These are phyloP conservation scores for Empis livida DNA, from an alignment of 2,888 invertebrate species.

Conservation along the genomic window DNA sequence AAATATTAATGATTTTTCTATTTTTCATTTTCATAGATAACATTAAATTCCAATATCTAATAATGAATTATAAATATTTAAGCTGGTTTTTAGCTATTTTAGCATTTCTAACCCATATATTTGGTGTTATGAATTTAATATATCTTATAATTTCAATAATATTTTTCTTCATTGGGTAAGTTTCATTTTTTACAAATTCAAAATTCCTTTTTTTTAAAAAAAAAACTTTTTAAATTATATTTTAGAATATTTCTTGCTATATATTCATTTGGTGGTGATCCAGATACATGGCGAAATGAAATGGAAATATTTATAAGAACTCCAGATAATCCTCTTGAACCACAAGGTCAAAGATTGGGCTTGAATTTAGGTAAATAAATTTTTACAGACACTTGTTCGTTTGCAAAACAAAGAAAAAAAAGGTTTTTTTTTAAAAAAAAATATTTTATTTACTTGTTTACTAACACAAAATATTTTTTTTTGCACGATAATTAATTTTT, in stretches of 20 bases:
- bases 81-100: constrained; percentile 8
- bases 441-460: not conserved
- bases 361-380: constrained; percentile 10
- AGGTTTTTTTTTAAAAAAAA: not conserved
- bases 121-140: constrained; percentile 7
- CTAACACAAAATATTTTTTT: not conserved
- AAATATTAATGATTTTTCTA: too few species aligned
- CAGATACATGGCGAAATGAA: not conserved
- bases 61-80: constrained; percentile 10
- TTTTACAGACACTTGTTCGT: not conserved
- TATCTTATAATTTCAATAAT: constrained; percentile 3
- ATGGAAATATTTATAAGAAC: constrained; percentile 3
- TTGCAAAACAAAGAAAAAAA: not conserved
- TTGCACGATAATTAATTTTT: not conserved
- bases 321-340: constrained; percentile 8
- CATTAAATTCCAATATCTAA: not conserved
- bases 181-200: not conserved
- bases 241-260: not conserved
- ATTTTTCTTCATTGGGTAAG: constrained; percentile 10
- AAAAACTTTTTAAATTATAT: not conserved
- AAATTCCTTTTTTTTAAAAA: not conserved
- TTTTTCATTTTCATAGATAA: too few species aligned
- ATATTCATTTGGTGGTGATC: constrained; percentile 7
- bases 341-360: constrained; percentile 6
- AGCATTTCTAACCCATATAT: constrained; percentile 8